Evolutionary conservation across 2,888 invertebrate genomes (phyloP).

Genomic region (Portevinia maculata): DNA sequence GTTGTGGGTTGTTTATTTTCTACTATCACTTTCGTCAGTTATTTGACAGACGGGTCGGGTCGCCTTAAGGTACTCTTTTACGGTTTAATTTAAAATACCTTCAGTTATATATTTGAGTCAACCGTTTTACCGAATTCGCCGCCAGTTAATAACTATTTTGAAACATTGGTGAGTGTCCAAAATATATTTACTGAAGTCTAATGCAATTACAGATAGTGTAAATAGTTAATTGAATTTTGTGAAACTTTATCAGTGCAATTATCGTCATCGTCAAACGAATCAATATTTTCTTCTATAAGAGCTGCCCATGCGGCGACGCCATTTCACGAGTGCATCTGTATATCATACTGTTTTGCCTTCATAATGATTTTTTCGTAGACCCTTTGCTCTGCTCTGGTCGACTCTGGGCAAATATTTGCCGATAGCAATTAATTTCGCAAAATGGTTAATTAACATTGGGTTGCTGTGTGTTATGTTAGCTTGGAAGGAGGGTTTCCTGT

Average conservation of each 20-base stretch:
- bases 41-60: too few species aligned
- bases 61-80: too few species aligned
- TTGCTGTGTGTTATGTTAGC: constrained; percentile 23
- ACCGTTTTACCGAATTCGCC: not conserved
- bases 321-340: not conserved
- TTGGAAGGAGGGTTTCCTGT: constrained; percentile 9
- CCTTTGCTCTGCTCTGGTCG: not conserved
- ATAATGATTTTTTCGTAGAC: not conserved
- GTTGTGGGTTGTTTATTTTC: too few species aligned
- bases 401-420: constrained; percentile 65
- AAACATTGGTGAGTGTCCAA: constrained; percentile 23
- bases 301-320: not conserved
- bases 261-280: constrained; percentile 31
- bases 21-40: too few species aligned
- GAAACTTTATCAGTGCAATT: constrained; percentile 60
- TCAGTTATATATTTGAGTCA: too few species aligned
- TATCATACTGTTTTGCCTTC: constrained; percentile 2
- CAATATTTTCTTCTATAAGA: constrained; percentile 45
- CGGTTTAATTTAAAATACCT: too few species aligned
- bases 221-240: constrained; percentile 61
- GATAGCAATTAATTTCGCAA: constrained; percentile 66
- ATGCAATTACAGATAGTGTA: constrained; percentile 52
- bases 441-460: constrained; percentile 68
- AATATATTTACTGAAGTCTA: constrained; percentile 6
- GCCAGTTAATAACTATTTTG: not conserved